phyloP scores from a whole-genome alignment of 37 sponge, comb jelly and placozoan species.

The Tethya wilhelma region DNA sequence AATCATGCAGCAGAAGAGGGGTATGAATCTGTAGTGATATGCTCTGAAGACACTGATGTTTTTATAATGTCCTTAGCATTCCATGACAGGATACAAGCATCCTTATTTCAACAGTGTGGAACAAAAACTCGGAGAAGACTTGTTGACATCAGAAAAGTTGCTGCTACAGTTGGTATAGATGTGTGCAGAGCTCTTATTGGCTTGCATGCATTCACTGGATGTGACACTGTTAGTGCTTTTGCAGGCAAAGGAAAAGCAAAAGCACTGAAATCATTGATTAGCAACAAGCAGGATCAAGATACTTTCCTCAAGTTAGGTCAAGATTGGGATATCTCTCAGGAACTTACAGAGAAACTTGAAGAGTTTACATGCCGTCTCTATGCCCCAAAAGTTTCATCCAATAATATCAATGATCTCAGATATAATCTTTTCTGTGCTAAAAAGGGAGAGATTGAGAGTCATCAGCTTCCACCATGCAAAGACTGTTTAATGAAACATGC shows the following conservation, averaged over 20 bases:
- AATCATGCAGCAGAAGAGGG: slow-evolving; percentile 23
- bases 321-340: background rate
- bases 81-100: background rate
- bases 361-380: slow-evolving; percentile 15
- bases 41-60: slow-evolving; percentile 36
- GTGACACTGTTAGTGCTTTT: slow-evolving; percentile 18
- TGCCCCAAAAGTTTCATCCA: slow-evolving; percentile 4
- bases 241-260: slow-evolving; percentile 23
- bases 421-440: background rate
- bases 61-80: slow-evolving; percentile 29
- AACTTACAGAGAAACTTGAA: slow-evolving; percentile 1
- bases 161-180: background rate
- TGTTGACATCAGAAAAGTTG: slow-evolving; percentile 11
- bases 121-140: background rate
- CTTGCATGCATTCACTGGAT: slow-evolving; percentile 44
- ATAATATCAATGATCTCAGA: slow-evolving; percentile 27
- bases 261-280: background rate
- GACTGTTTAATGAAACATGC: background rate
- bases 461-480: slow-evolving; percentile 28
- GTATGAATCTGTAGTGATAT: slow-evolving; percentile 13
- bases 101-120: slow-evolving; percentile 12
- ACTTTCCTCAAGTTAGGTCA: too few relatives aligned
- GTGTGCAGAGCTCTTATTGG: slow-evolving; percentile 4
- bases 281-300: background rate
- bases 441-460: background rate